Base-by-base conservation (phyloP, 2,113 vertebrate genomes). In the Gorsachius goisagi region DNA sequence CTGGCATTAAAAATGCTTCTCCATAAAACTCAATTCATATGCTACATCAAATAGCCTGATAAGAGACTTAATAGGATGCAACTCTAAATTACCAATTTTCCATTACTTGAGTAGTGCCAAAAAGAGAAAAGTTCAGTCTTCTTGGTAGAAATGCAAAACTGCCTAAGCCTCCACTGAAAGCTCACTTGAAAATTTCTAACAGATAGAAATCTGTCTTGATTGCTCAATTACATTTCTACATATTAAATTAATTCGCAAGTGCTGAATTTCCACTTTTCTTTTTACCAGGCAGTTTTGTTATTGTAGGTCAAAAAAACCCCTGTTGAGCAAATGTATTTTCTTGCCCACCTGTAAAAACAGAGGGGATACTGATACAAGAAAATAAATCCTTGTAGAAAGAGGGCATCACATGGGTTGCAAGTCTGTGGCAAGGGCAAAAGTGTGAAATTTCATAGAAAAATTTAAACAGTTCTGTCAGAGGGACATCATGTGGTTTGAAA, bases 261-360 rank as follows among this genome's bases (percentile, higher is more conserved):
- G 45, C 60, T 95, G 69, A 87, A 87, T 92, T 75, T 89, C n/a
- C 53, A 79, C 24, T 60, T 87, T 77, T 77, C 23, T 84, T 94
- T 94, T 84, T 68, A 84, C 35, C 44, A 84, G 68, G 68, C 1
- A 1, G 60, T 85, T 93, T 76, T 85, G 26, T 89, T 79, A 92
- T 21, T 85, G 30, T 50, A 89, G 68, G 74, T 79, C 49, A 79
- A 89, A 95, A 89, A 85, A 33, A 91, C 58, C 20, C 64, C 85
- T 41, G 74, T 66, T 23, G 26, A 89, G 74, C 3, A 82, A 82
- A 91, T 32, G 24, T 28, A 44, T 7, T 47, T 81, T 93, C 96
- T 68, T 89, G 9, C 53, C 86, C 89, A 95, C 90, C 86, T 95
- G 90, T 91, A 39, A 82, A 96, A 97, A 95, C 74, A 97, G 66